Evolutionary conservation across 2,797 vertebrate species (phyloP).

Genomic region (Microtus californicus): DNA sequence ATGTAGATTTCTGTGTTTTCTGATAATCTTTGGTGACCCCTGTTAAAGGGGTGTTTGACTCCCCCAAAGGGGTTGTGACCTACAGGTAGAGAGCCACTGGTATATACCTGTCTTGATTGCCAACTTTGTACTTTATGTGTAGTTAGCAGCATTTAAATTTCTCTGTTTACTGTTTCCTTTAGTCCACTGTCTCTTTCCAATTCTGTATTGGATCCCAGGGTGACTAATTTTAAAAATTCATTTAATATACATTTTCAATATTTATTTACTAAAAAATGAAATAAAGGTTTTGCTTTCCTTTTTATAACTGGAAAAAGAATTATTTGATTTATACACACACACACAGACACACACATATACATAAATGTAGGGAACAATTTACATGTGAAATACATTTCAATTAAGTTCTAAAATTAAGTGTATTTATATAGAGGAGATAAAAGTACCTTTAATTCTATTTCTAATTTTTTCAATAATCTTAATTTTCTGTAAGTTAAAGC

Average conservation of each 20-base stretch:
- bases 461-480: neutral
- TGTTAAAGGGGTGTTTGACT: neutral
- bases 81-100: neutral
- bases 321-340: neutral
- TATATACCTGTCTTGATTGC: neutral
- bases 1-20: neutral
- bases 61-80: neutral
- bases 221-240: neutral
- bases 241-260: neutral
- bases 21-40: neutral
- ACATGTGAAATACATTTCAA: neutral
- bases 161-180: neutral
- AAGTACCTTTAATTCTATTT: neutral
- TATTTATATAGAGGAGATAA: neutral
- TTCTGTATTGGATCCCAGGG: neutral
- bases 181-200: neutral
- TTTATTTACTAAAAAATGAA: conserved; percentile 48
- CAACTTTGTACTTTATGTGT: neutral
- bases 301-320: conserved; percentile 6
- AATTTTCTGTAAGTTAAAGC: neutral
- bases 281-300: conserved; percentile 14
- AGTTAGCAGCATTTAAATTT: neutral
- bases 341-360: neutral
- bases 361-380: neutral
- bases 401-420: conserved; percentile 7